These are phyloP conservation scores for Lipophrys pholis DNA, from an alignment of 2,113 vertebrate species.

Conservation along the genomic window DNA sequence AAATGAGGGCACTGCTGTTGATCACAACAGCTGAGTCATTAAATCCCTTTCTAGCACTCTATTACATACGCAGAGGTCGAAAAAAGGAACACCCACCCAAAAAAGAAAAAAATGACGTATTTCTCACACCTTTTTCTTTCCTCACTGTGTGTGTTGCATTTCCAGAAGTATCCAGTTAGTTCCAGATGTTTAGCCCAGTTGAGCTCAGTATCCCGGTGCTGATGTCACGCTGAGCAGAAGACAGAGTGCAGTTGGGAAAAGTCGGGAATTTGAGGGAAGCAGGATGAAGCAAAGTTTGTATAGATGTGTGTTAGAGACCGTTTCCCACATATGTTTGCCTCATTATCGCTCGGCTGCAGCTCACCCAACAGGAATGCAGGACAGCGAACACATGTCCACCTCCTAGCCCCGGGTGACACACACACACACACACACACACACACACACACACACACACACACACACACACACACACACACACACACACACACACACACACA, in stretches of 20 bases:
- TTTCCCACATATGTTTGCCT: constrained; percentile 54
- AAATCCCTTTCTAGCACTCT: constrained; percentile 15
- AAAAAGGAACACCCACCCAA: background rate
- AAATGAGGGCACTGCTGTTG: constrained; percentile 21
- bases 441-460: too few species aligned
- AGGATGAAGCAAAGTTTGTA: constrained; percentile 3
- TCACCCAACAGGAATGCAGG: constrained; percentile 68
- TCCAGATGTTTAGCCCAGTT: constrained; percentile 46
- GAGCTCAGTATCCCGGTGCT: constrained; percentile 4
- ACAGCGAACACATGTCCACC: constrained; percentile 58
- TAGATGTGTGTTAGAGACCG: constrained; percentile 43
- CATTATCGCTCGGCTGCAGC: constrained; percentile 58
- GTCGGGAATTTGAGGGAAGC: too few species aligned
- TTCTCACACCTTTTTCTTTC: constrained; percentile 5
- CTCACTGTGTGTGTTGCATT: background rate
- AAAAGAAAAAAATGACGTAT: constrained; percentile 19
- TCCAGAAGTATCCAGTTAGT: background rate
- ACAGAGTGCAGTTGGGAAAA: background rate
- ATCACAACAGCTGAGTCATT: constrained; percentile 40
- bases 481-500: too few species aligned
- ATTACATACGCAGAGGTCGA: constrained; percentile 16
- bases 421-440: too few species aligned
- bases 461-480: too few species aligned
- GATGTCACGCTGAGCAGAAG: constrained; percentile 9
- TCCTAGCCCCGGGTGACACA: constrained; percentile 39